phyloP scores from a whole-genome alignment of 2,113 vertebrate species.

The Micronycteris hirsuta region DNA sequence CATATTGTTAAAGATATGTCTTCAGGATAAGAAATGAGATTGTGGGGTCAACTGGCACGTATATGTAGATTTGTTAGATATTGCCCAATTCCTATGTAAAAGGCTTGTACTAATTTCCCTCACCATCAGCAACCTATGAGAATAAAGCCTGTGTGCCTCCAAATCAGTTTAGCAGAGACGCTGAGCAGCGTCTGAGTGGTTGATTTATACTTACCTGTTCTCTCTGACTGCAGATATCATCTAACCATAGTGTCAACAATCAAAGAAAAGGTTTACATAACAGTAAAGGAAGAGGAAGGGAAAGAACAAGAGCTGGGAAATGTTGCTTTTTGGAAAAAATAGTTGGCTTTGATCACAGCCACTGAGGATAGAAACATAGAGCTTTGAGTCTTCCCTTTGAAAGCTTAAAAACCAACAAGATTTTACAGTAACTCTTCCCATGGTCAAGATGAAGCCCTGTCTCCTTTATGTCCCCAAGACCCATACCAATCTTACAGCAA shows the following conservation, averaged over 20 bases:
- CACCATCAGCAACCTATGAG: not conserved
- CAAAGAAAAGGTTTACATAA: not conserved
- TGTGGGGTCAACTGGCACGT: not conserved
- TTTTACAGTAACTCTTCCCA: not conserved
- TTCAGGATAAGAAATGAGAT: not conserved
- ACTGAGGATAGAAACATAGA: not conserved
- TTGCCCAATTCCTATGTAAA: not conserved
- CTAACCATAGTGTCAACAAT: not conserved
- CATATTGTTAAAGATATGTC: not conserved
- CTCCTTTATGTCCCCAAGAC: not conserved
- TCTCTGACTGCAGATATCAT: not conserved
- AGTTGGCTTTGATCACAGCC: not conserved
- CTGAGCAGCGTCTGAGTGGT: not conserved
- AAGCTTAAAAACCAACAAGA: slow-evolving; percentile 1
- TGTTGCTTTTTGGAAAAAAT: not conserved
- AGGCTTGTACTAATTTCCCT: not conserved
- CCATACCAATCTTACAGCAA: not conserved
- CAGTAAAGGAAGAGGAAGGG: not conserved
- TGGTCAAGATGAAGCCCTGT: not conserved
- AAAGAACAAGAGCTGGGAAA: not conserved
- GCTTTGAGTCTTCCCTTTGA: not conserved
- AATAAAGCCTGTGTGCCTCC: not conserved
- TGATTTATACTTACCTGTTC: not conserved
- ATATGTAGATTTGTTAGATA: not conserved
- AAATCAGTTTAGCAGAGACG: not conserved